Evolutionary conservation across 1,140 invertebrate species (phyloP), one percentile per base, ranked within the genome.

Genomic region (Musca domestica): DNA sequence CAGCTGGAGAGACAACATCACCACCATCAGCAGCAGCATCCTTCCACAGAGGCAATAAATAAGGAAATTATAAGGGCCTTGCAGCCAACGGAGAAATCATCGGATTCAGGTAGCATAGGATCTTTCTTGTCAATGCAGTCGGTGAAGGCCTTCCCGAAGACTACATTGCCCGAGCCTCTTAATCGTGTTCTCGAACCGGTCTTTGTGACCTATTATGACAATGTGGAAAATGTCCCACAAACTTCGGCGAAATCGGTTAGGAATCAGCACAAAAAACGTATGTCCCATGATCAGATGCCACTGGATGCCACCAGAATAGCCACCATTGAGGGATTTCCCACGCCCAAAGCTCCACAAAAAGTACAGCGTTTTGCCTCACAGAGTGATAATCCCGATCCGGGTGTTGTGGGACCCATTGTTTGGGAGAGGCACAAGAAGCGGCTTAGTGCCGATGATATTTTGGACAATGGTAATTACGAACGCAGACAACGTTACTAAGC

Each of bases 341-440:
- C 70, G 52, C 78, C 78, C 14, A 80, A 80, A 65, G 78, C 75
- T 14, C 78, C 74, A 49, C 68, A 67, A 15, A 68, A 71, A 41
- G 70, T 69, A 22, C 70, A 74, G 25, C 74, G 75, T 6, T 70
- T 74, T 5, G 75, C 78, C 0, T 76, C 78, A 30, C 79, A 81
- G 67, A 81, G 80, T 74, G 79, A 81, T 68, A 78, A 80, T 72
- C 76, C 80, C 71, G 92, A 94, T 84, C 91, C 92, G 1, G 92
- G 92, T n/a, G 88, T 92, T n/a, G 85, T 93, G 23, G 91, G 91
- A 0, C 92, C 92, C 0, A 82, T 92, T 51, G 91, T 93, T 3
- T 94, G 91, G 91, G 88, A 92, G 77, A 76, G 91, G 54, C 90
- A 91, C 74, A 85, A 85, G 70, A 82, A 87, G 73, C 76, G 81